Percentiles rank a stretch among this genome's conserved stretches.
Evolutionary conservation across 2,888 invertebrate genomes (phyloP).

Genomic region (Drosophila aldrichi): DNA sequence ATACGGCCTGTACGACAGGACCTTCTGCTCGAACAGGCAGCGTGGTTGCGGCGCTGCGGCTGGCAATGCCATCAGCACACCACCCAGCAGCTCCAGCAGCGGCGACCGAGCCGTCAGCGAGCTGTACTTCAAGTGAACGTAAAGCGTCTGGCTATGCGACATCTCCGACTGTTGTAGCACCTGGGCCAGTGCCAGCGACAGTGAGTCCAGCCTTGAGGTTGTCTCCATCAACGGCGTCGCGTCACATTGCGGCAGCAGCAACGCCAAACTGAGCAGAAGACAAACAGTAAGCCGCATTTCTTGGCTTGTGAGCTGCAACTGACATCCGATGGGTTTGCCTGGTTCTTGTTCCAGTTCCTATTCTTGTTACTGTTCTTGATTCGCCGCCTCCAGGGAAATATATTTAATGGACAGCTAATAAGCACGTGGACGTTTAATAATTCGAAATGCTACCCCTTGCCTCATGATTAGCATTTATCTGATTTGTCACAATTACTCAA

Average conservation of each 20-base stretch:
- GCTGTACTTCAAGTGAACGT: slow-evolving; percentile 49
- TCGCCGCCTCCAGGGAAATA: slow-evolving; percentile 48
- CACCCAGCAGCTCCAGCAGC: slow-evolving; percentile 38
- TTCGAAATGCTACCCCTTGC: not conserved
- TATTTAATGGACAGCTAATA: slow-evolving; percentile 28
- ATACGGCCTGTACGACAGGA: slow-evolving; percentile 54
- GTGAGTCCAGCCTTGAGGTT: slow-evolving; percentile 2
- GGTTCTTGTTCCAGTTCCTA: not conserved
- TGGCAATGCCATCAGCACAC: slow-evolving; percentile 32
- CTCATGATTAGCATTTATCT: not conserved
- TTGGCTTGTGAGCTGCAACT: slow-evolving; percentile 21
- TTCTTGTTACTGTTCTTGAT: slow-evolving; percentile 1
- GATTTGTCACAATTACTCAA: slow-evolving; percentile 1
- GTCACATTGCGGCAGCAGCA: slow-evolving; percentile 13
- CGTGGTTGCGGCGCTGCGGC: slow-evolving; percentile 14
- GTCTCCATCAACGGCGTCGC: not conserved
- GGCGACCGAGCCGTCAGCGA: slow-evolving; percentile 4
- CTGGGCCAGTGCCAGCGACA: slow-evolving; percentile 34
- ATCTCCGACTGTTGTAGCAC: slow-evolving; percentile 61
- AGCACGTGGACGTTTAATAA: slow-evolving; percentile 15
- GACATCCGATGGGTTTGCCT: not conserved
- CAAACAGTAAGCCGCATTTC: slow-evolving; percentile 30
- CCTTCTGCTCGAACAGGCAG: slow-evolving; percentile 26
- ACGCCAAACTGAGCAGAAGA: not conserved
- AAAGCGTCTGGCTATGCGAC: slow-evolving; percentile 44